These are phyloP conservation scores for Sturnira hondurensis DNA, from an alignment of 2,113 vertebrate species.

Conservation along the genomic window DNA sequence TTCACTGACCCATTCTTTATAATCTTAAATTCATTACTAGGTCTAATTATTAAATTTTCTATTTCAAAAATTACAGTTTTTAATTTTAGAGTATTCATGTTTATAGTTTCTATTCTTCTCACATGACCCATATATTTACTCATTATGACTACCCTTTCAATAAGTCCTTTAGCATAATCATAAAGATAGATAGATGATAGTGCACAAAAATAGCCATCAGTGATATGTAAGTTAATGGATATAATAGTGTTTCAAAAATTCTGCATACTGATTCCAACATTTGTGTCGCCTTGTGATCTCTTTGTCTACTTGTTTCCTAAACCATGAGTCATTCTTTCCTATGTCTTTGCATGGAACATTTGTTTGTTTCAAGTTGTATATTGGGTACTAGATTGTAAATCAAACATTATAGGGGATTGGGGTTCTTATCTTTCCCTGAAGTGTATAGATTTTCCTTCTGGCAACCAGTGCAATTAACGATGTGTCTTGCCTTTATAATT, in stretches of 20 bases:
- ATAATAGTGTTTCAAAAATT: not conserved
- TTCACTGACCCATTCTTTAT: not conserved
- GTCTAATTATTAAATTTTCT: not conserved
- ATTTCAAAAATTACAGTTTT: not conserved
- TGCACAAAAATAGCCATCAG: not conserved
- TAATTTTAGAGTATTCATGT: not conserved
- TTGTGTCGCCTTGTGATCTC: not conserved
- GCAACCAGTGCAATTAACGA: not conserved
- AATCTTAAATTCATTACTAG: not conserved
- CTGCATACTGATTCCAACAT: not conserved
- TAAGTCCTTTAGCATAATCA: not conserved
- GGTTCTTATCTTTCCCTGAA: not conserved
- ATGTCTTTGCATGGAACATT: not conserved
- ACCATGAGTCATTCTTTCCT: not conserved
- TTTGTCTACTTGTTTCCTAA: not conserved
- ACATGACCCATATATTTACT: not conserved
- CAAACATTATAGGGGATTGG: not conserved
- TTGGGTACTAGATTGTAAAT: not conserved
- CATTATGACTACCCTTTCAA: not conserved
- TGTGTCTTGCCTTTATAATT: not conserved
- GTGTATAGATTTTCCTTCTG: not conserved
- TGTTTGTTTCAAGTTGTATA: not conserved
- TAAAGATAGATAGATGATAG: not conserved
- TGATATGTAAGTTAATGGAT: not conserved
- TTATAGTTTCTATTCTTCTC: not conserved